Conservation (phyloP, 2,113 vertebrate genomes). For the Clupea harengus region DNA sequence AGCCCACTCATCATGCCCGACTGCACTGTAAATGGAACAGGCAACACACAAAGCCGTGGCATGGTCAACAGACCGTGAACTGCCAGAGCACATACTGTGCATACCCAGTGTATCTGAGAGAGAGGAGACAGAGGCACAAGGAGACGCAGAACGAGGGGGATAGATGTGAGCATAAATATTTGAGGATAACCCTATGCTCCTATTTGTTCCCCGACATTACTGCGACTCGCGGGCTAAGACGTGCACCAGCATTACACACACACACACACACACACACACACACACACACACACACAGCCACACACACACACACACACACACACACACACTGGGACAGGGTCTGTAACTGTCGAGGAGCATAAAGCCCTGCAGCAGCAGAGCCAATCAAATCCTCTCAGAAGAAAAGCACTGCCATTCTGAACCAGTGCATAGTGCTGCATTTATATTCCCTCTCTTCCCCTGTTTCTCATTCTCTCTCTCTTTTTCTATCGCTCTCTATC, state of each 20-base stretch:
- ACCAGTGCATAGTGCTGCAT: not conserved
- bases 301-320: not conserved
- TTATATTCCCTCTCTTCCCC: not conserved
- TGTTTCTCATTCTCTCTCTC: not conserved
- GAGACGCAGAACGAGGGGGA: not conserved
- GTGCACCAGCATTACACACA: not conserved
- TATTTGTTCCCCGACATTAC: not conserved
- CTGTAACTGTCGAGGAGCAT: conserved; percentile 29
- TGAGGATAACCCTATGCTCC: not conserved
- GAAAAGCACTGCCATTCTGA: conserved; percentile 28
- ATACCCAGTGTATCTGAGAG: not conserved
- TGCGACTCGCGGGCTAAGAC: not conserved
- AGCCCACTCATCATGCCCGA: conserved; percentile 10
- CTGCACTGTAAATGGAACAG: conserved; percentile 3
- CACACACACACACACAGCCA: not conserved
- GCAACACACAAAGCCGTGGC: conserved; percentile 4
- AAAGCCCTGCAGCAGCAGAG: conserved; percentile 34
- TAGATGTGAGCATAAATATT: not conserved
- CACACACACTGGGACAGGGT: conserved; percentile 22
- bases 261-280: conserved; percentile 1
- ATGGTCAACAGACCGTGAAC: conserved; percentile 13
- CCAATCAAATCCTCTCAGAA: conserved; percentile 31
- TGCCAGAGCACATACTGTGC: not conserved
- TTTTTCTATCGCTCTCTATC: not conserved
- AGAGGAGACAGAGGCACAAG: not conserved